A percentile compares a stretch with the other conserved stretches of the same genome.
These are phyloP conservation scores for Erpornis zantholeuca DNA, from an alignment of 2,113 vertebrate species.

Conservation along the genomic window DNA sequence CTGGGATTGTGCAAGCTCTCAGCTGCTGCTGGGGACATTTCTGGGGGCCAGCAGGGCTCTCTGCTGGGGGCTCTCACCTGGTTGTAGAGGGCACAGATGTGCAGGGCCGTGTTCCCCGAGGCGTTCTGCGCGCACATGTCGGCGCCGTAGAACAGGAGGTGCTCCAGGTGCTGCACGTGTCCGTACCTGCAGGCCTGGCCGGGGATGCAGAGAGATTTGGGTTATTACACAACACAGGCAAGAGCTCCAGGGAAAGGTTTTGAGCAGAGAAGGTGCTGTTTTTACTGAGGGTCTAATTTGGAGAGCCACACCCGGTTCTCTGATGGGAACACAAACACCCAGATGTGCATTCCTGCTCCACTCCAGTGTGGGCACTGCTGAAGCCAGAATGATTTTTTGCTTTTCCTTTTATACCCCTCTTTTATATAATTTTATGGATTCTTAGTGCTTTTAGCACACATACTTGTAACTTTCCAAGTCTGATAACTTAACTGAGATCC, in stretches of 20 bases:
- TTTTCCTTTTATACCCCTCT: too few species aligned
- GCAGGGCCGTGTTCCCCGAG: slow-evolving; percentile 85
- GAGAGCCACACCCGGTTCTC: background rate
- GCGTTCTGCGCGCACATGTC: slow-evolving; percentile 86
- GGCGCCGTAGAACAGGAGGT: slow-evolving; percentile 85
- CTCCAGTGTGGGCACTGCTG: fast-evolving
- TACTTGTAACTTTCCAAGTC: too few species aligned
- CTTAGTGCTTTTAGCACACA: too few species aligned
- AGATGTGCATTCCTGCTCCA: background rate
- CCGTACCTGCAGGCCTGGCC: slow-evolving; percentile 82
- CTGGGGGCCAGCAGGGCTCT: fast-evolving
- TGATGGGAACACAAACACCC: background rate
- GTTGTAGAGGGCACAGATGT: slow-evolving; percentile 90
- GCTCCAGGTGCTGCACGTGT: slow-evolving; percentile 83
- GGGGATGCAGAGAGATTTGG: background rate
- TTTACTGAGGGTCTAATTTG: background rate
- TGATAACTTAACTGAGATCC: too few species aligned
- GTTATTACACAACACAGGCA: background rate
- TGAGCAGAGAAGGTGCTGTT: background rate
- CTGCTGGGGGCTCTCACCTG: slow-evolving; percentile 73
- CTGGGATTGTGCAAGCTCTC: background rate
- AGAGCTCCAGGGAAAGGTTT: background rate
- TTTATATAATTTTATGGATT: too few species aligned
- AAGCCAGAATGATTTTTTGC: too few species aligned
- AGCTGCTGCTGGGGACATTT: fast-evolving